These are phyloP conservation scores for Diadromus collaris DNA, from an alignment of 2,888 invertebrate genomes.

Conservation along the genomic window DNA sequence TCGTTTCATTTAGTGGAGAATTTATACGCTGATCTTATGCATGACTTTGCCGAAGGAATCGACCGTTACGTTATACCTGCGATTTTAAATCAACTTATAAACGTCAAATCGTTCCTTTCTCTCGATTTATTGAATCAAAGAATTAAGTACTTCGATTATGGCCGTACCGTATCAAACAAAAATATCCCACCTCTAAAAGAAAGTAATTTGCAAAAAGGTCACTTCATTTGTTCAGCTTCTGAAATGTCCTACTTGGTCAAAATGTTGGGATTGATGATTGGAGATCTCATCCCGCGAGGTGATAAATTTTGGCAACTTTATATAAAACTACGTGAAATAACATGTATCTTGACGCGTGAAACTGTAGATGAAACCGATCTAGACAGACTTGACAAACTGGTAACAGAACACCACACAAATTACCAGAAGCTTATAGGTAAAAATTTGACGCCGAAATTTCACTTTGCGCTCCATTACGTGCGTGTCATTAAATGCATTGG, in stretches of 20 bases:
- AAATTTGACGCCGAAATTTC: conserved; percentile 38
- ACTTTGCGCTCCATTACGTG: conserved; percentile 24
- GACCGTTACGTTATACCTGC: conserved; percentile 35
- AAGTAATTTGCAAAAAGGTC: conserved; percentile 1
- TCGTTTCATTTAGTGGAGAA: conserved; percentile 50
- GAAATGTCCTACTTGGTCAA: conserved; percentile 29
- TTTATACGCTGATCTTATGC: conserved; percentile 53
- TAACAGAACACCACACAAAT: conserved; percentile 11
- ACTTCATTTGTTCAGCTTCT: conserved; percentile 32
- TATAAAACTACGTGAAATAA: conserved; percentile 28
- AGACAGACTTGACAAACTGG: conserved; percentile 15
- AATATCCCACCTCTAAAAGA: conserved; percentile 13
- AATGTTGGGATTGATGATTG: conserved; percentile 29
- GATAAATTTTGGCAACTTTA: conserved; percentile 26
- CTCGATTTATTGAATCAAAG: conserved; percentile 38
- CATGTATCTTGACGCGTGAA: conserved; percentile 5
- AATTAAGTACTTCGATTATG: conserved; percentile 46
- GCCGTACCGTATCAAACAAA: conserved; percentile 18
- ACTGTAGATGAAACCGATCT: conserved; percentile 10
- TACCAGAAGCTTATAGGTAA: conserved; percentile 23
- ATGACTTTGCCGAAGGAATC: conserved; percentile 54
- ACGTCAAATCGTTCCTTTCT: conserved; percentile 33
- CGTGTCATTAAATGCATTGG: conserved; percentile 34
- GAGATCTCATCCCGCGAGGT: conserved; percentile 27
- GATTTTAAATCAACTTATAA: conserved; percentile 38